Base-by-base conservation (phyloP, 2,888 invertebrate genomes). In the Leptinotarsa rubiginosa region DNA sequence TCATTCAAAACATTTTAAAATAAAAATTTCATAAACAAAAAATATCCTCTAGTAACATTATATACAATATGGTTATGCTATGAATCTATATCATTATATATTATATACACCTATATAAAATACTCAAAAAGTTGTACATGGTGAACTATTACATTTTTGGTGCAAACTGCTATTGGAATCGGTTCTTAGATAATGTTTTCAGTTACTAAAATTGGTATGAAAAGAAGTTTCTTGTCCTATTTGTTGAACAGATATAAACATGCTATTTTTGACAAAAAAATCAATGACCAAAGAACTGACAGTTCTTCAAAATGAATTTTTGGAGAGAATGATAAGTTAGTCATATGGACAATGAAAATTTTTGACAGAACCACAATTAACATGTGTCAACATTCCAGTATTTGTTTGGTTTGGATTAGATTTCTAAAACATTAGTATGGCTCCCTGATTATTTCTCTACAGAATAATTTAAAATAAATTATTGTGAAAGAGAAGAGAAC, bases 21-120 rank as follows among this genome's bases (percentile, higher is more conserved):
- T 20, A 22, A 22, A 20, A 56, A 15, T 56, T 15, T 13, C 13
- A 56, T 20, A 13, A n/a, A 18, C 18, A 20, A 56, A 22, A 56
- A 22, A 56, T 56, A 52, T 52, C 52, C n/a, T 52, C 52, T 52
- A 52, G 18, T 52, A 18, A 52, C 18, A 22, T 56, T 56, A 56
- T 22, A 10, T 22, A 22, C 56, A 56, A 56, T 22, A 12, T 41
- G 41, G 41, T 10, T 41, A 41, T 41, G 15, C 12, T 22, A 56
- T 20, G 15, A 22, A 56, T 56, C 56, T 56, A 56, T 56, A 56
- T 20, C 56, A 56, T 56, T 56, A 10, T 20, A 56, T 22, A 56
- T 56, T 22, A 20, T 22, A 56, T 22, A 20, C 20, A 56, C 20
- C 10, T 13, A 56, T 56, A 15, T 56, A 20, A 52, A 52, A 52